Evolutionary conservation across 2,888 invertebrate species (phyloP).

Genomic region (Cheilosia urbana): DNA sequence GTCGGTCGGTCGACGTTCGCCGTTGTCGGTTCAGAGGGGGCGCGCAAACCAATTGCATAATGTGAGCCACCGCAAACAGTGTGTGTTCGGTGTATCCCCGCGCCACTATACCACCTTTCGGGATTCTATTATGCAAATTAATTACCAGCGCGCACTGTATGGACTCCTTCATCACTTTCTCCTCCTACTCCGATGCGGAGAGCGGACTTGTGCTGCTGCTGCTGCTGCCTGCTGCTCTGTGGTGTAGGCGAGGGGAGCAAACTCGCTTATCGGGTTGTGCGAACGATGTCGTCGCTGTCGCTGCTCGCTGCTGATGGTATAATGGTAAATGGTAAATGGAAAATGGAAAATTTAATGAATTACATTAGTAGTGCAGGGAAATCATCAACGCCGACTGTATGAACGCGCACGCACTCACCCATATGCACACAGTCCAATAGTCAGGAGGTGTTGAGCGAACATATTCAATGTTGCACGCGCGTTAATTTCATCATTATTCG

Average conservation of each 20-base stretch:
- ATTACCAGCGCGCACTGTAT: slow-evolving; percentile 64
- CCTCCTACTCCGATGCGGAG: slow-evolving; percentile 26
- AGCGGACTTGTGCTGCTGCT: not conserved
- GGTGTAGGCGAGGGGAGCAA: slow-evolving; percentile 20
- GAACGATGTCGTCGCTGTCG: slow-evolving; percentile 9
- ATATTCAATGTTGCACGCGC: slow-evolving; percentile 42
- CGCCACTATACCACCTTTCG: slow-evolving; percentile 9
- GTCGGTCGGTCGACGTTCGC: slow-evolving; percentile 12
- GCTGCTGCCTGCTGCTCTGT: not conserved
- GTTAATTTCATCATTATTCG: slow-evolving; percentile 65
- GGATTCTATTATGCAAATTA: slow-evolving; percentile 74
- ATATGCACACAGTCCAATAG: not conserved
- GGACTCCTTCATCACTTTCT: slow-evolving; percentile 71
- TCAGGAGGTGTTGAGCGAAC: slow-evolving; percentile 59
- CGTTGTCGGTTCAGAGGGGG: slow-evolving; percentile 26
- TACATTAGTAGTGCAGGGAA: slow-evolving; percentile 57
- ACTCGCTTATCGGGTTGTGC: slow-evolving; percentile 50
- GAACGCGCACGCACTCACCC: slow-evolving; percentile 59
- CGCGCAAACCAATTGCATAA: slow-evolving; percentile 66
- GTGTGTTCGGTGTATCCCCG: not conserved
- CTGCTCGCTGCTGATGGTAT: not conserved
- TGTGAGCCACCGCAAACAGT: slow-evolving; percentile 35
- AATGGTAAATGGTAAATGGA: slow-evolving; percentile 30
- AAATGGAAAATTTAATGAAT: slow-evolving; percentile 64
- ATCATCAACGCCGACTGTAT: slow-evolving; percentile 49